Evolutionary conservation across 2,113 vertebrate species (phyloP), one percentile per base, ranked within the genome.

Genomic region (Otolemur garnettii): DNA sequence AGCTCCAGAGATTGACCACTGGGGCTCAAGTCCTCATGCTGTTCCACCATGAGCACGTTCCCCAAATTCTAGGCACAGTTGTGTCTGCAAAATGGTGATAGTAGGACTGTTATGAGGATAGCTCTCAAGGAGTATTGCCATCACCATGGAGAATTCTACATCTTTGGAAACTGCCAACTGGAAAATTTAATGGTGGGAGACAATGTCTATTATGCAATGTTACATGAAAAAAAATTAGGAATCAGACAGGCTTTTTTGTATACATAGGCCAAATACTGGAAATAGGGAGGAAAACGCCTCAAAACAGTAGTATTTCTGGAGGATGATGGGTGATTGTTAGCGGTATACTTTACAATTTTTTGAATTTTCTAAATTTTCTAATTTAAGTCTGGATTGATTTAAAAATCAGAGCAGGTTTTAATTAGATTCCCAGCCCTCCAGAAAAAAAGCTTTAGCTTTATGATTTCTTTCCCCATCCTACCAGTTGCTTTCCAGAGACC

Each of bases 191-290:
- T 33, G 18, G n/a, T 13, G 38, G 45, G 66, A 90, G 79, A 74
- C 66, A 12, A 35, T 28, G 38, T 79, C 17, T 85, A 13, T 33
- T 12, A 19, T 7, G 19, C 50, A 22, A 35, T 5, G 1, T 62
- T 50, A 87, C 35, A 60, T 62, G 81, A 45, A 45, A 94, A 94
- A 94, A 28, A 94, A 28, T 5, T 30, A 50, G 96, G 80, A 53
- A 45, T 66, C 78, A 62, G 57, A 62, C 33, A n/a, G 74, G 45
- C 50, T 79, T 71, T 87, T 90, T 62, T 50, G 38, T 50, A 9
- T 8, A 13, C 26, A 6, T 22, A 22, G 59, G 50, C 59, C 26
- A 17, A 62, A 80, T 35, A n/a, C 62, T n/a, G 96, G 81, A 78
- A 71, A 33, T 0, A 24, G 53, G 62, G 42, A 74, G 68, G 64